Conservation (phyloP, 1,140 invertebrate species). For the Zaprionus inermis region DNA sequence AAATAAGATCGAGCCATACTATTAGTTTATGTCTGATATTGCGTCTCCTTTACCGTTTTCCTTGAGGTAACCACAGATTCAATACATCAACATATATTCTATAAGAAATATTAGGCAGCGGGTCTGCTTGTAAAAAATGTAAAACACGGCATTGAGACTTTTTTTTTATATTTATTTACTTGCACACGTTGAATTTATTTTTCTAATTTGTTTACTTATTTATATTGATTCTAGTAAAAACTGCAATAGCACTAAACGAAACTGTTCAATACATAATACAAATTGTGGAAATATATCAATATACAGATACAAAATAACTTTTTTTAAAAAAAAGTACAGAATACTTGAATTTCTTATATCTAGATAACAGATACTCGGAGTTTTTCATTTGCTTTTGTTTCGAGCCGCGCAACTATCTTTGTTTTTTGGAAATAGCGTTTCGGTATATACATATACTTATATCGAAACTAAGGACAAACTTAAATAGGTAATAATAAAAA, state of each 20-base stretch:
- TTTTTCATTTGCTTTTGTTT: constrained; percentile 25
- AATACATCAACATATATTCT: no score
- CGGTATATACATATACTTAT: constrained; percentile 7
- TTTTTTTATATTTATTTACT: constrained; percentile 29
- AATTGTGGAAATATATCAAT: constrained; percentile 62
- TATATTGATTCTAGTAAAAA: constrained; percentile 68
- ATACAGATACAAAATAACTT: constrained; percentile 54
- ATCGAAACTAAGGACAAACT: constrained; percentile 27
- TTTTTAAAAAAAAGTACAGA: constrained; percentile 33
- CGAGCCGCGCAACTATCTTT: constrained; percentile 27
- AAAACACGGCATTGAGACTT: not conserved
- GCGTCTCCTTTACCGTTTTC: no score
- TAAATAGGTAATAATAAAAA: constrained; percentile 43
- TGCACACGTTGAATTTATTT: constrained; percentile 23
- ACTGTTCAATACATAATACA: constrained; percentile 65
- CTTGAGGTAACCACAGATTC: no score
- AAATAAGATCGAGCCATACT: no score
- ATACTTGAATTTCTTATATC: constrained; percentile 2
- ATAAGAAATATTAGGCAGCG: no score
- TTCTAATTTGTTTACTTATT: constrained; percentile 44
- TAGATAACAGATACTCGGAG: constrained; percentile 17
- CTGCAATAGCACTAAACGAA: constrained; percentile 78
- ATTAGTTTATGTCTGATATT: no score
- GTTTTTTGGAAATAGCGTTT: constrained; percentile 69
- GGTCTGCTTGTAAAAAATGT: no score